These are phyloP conservation scores for Cremastinae sp. DNA, from an alignment of 2,888 invertebrate species.

Conservation along the genomic window DNA sequence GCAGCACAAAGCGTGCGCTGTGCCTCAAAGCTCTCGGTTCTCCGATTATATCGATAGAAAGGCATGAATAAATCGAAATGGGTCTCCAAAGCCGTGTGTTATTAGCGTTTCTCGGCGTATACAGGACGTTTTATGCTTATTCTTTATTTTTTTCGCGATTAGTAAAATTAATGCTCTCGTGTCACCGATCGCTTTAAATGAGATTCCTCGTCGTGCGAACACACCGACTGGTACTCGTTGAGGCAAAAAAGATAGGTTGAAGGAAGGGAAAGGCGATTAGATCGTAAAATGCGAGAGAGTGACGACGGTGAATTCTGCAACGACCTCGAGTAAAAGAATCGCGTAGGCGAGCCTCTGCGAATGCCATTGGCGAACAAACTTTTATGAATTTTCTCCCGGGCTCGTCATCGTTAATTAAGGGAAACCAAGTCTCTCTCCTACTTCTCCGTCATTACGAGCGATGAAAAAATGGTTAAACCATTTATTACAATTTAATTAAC, in stretches of 20 bases:
- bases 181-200: neutral
- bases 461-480: neutral
- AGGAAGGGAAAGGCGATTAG: conserved; percentile 45
- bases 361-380: conserved; percentile 28
- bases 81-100: no score
- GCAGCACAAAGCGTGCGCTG: neutral
- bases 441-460: no score
- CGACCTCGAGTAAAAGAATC: conserved; percentile 41
- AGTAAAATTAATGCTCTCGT: no score
- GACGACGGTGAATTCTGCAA: conserved; percentile 42
- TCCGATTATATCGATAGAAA: conserved; percentile 16
- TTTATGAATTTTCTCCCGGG: conserved; percentile 18
- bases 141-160: neutral
- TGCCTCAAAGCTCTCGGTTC: conserved; percentile 1
- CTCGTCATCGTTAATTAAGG: conserved; percentile 7
- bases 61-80: conserved; percentile 10
- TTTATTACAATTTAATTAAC: neutral
- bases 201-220: neutral
- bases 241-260: conserved; percentile 14
- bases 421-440: neutral
- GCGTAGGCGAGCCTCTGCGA: conserved; percentile 34
- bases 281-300: conserved; percentile 43
- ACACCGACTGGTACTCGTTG: neutral
- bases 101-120: no score
- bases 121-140: no score